Evolutionary conservation across 2,113 vertebrate species (phyloP).

Genomic region (Lipophrys pholis): DNA sequence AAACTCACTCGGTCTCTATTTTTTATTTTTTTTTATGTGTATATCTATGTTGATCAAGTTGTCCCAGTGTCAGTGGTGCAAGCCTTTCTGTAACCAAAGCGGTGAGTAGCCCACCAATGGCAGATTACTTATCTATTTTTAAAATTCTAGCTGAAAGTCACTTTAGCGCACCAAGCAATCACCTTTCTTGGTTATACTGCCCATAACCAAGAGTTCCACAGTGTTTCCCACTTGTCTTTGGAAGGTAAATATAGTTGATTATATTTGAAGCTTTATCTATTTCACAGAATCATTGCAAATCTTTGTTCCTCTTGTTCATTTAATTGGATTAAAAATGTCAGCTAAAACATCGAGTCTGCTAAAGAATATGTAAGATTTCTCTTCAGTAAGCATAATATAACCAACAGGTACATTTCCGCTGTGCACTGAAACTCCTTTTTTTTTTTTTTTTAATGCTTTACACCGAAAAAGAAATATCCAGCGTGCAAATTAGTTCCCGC

Average conservation of each 20-base stretch:
- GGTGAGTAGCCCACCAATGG: constrained; percentile 63
- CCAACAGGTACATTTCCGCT: too few species aligned
- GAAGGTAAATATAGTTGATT: background rate
- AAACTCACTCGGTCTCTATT: background rate
- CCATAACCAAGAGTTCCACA: constrained; percentile 1
- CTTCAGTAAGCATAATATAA: too few species aligned
- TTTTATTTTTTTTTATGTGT: background rate
- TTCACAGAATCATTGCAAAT: too few species aligned
- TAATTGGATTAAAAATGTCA: too few species aligned
- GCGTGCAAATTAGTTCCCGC: too few species aligned
- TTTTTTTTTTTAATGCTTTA: too few species aligned
- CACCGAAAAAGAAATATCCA: too few species aligned
- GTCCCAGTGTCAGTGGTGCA: constrained; percentile 23
- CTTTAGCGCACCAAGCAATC: constrained; percentile 38
- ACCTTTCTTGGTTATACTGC: background rate
- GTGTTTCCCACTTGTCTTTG: background rate
- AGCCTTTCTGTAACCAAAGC: constrained; percentile 56
- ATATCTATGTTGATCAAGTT: constrained; percentile 22
- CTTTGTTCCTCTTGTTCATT: too few species aligned
- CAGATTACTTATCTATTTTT: constrained; percentile 68
- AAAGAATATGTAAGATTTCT: too few species aligned
- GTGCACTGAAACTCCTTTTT: too few species aligned
- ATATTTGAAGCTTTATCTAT: background rate
- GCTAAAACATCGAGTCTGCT: too few species aligned
- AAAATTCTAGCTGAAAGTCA: constrained; percentile 43